A percentile compares a stretch with the other conserved stretches of the same genome.
These are phyloP conservation scores for Alentia gelatinosa DNA, from an alignment of 2,888 invertebrate species.

Conservation along the genomic window DNA sequence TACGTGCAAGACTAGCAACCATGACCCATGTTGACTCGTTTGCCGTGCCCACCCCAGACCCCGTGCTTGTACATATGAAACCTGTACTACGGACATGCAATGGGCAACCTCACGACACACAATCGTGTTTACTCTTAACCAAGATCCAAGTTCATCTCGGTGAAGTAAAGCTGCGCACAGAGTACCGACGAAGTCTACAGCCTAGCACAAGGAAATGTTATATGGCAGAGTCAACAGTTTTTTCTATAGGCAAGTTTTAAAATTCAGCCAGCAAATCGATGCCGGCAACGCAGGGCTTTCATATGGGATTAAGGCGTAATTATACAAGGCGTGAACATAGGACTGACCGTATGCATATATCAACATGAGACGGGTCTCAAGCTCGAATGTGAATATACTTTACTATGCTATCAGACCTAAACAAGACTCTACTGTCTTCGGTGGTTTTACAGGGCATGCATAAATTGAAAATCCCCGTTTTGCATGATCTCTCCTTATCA, in stretches of 20 bases:
- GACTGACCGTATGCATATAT: neutral
- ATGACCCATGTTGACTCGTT: neutral
- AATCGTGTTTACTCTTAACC: neutral
- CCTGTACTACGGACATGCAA: neutral
- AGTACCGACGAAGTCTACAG: neutral
- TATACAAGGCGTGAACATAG: neutral
- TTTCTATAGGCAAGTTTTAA: neutral
- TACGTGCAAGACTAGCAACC: neutral
- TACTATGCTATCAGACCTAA: neutral
- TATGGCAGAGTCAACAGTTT: neutral
- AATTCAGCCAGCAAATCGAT: neutral
- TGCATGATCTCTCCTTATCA: too few species aligned
- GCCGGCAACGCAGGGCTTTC: neutral
- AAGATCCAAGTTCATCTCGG: neutral
- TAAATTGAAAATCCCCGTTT: neutral
- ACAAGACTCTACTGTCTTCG: neutral
- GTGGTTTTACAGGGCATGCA: neutral
- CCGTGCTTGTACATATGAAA: slow-evolving; percentile 17
- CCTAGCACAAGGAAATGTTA: neutral
- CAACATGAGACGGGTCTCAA: neutral
- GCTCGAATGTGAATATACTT: neutral
- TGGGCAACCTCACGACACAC: neutral
- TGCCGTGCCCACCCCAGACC: neutral
- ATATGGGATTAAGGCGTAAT: slow-evolving; percentile 5
- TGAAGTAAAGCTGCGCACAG: neutral